Percentiles rank a stretch among this genome's conserved stretches.
phyloP scores from a whole-genome alignment of 2,113 vertebrate genomes.

The Catharus fuscescens region DNA sequence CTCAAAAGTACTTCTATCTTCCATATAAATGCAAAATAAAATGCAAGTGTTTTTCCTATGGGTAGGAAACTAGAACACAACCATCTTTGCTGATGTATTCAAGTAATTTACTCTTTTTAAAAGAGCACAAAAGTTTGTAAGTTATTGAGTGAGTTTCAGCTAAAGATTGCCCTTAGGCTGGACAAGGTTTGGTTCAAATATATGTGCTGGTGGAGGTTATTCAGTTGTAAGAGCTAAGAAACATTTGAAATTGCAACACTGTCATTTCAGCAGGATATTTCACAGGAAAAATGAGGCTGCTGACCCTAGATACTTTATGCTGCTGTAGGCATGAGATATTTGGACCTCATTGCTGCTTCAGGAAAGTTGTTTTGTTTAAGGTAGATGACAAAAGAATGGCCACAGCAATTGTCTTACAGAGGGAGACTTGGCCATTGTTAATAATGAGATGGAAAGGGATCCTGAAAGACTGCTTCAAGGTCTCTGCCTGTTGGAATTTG shows the following conservation, averaged over 20 bases:
- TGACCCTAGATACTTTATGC: not conserved
- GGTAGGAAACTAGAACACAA: not conserved
- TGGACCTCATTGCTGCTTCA: not conserved
- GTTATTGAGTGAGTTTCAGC: not conserved
- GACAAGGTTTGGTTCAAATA: not conserved
- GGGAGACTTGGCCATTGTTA: not conserved
- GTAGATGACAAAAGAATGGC: not conserved
- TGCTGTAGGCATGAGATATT: not conserved
- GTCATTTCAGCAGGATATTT: not conserved
- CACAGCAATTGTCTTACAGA: not conserved
- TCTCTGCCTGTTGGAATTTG: not conserved
- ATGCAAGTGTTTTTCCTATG: not conserved
- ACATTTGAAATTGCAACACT: not conserved
- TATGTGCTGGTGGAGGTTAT: not conserved
- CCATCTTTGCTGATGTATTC: not conserved
- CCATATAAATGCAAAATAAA: not conserved
- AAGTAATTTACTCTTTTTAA: not conserved
- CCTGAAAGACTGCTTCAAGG: not conserved
- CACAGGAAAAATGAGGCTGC: not conserved
- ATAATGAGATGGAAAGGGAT: not conserved
- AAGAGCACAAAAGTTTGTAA: not conserved
- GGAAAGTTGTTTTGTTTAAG: not conserved
- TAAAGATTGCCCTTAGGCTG: not conserved
- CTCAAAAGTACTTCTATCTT: not conserved
- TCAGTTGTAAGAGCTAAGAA: not conserved